These are phyloP conservation scores for Amblyraja radiata DNA, from an alignment of 2,797 vertebrate species.

Conservation along the genomic window DNA sequence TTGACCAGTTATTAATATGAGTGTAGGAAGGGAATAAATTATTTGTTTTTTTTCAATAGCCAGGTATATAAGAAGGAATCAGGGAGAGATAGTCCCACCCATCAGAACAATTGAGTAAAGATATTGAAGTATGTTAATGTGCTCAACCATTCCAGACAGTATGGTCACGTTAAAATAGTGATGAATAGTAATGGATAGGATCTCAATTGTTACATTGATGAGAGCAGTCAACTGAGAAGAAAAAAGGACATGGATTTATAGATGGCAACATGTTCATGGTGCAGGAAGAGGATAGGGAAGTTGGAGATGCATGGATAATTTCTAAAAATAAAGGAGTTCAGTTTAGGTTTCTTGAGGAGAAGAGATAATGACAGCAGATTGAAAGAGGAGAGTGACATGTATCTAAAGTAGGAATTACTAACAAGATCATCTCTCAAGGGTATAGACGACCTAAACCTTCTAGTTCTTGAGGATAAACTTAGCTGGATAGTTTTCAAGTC, in stretches of 20 bases:
- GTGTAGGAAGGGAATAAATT: too few species aligned
- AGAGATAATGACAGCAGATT: too few species aligned
- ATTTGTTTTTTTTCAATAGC: too few species aligned
- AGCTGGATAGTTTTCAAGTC: too few species aligned
- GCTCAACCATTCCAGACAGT: not conserved
- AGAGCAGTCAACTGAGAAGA: not conserved
- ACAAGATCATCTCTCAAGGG: not conserved
- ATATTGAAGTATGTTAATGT: too few species aligned
- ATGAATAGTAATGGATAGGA: not conserved
- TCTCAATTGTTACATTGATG: not conserved
- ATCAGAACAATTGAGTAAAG: not conserved
- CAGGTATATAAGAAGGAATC: too few species aligned
- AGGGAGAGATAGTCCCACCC: too few species aligned
- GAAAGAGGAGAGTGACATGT: not conserved
- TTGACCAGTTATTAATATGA: too few species aligned
- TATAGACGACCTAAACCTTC: not conserved
- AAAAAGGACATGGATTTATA: not conserved
- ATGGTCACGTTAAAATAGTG: not conserved
- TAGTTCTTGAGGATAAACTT: too few species aligned
- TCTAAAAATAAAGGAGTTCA: too few species aligned
- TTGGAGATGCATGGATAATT: not conserved
- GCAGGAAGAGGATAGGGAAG: not conserved
- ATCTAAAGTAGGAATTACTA: not conserved
- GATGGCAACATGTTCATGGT: not conserved
- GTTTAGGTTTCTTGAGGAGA: too few species aligned